Evolutionary conservation across 2,113 vertebrate genomes (phyloP).

Genomic region (Petroica traversi): DNA sequence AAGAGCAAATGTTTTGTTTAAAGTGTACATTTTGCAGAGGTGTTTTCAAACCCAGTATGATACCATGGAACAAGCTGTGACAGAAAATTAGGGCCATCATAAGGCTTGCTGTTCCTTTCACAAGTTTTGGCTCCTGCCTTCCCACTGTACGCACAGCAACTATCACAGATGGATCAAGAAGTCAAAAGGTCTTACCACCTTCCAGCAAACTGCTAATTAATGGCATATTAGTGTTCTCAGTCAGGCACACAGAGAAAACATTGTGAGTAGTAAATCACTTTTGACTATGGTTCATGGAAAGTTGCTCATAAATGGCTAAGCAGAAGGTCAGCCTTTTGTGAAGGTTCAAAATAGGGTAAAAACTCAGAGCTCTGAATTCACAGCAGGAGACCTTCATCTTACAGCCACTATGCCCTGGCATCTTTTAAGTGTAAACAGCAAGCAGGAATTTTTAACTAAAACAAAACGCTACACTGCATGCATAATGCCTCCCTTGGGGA

Average conservation of each 20-base stretch:
- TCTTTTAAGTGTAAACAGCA: constrained; percentile 10
- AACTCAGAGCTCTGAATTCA: background rate
- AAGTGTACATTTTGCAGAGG: background rate
- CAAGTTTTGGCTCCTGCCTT: background rate
- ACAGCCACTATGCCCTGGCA: background rate
- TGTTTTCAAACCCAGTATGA: background rate
- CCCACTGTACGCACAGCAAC: background rate
- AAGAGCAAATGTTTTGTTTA: background rate
- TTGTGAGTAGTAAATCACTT: background rate
- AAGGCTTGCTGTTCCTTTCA: background rate
- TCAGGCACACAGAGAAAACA: background rate
- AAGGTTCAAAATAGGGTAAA: background rate
- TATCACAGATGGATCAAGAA: background rate
- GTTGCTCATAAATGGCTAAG: background rate
- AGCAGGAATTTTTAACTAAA: constrained; percentile 44
- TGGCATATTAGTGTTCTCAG: background rate
- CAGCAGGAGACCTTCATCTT: background rate
- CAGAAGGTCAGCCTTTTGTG: background rate
- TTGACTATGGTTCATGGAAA: background rate
- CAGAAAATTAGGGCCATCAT: background rate
- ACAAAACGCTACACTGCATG: background rate
- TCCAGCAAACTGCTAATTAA: background rate
- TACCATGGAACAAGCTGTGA: accelerated
- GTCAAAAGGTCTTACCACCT: background rate
- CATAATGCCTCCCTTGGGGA: constrained; percentile 44